Conservation (phyloP, 1,140 invertebrate species). For the Epicauta chinensis region DNA sequence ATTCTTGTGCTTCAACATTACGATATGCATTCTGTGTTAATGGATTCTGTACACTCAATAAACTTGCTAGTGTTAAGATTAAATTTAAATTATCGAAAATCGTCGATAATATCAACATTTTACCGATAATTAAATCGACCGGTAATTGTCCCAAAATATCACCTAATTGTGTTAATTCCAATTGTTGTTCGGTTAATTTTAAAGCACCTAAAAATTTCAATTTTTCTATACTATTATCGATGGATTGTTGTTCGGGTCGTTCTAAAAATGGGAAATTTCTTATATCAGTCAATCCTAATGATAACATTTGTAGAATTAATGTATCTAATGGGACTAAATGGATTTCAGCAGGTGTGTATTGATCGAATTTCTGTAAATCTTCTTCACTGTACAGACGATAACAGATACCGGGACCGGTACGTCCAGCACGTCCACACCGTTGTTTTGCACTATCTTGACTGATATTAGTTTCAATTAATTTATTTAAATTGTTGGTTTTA, state of each 20-base stretch:
- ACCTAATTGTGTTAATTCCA: conserved; percentile 82
- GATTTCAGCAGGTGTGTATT: conserved; percentile 70
- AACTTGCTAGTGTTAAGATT: conserved; percentile 84
- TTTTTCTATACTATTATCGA: conserved; percentile 81
- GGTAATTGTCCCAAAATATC: conserved; percentile 82
- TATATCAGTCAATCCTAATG: conserved; percentile 88
- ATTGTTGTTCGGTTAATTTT: conserved; percentile 59
- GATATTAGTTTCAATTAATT: conserved; percentile 82
- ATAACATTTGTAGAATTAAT: conserved; percentile 88
- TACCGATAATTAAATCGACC: conserved; percentile 91
- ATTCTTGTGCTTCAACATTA: conserved; percentile 68
- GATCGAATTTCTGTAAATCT: conserved; percentile 56
- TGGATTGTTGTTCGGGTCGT: conserved; percentile 68
- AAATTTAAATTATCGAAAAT: conserved; percentile 88
- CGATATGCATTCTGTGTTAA: conserved; percentile 85
- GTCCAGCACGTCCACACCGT: conserved; percentile 88
- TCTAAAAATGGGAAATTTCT: conserved; percentile 95
- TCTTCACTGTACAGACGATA: conserved; percentile 83
- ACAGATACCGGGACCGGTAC: conserved; percentile 71
- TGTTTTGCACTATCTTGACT: conserved; percentile 96
- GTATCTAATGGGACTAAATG: conserved; percentile 87
- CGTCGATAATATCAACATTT: conserved; percentile 91
- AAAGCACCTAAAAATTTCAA: conserved; percentile 88
- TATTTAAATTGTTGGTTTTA: conserved; percentile 53
- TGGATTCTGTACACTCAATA: conserved; percentile 88